These are phyloP conservation scores for Drosophila borborema DNA, from an alignment of 2,888 invertebrate species.

Conservation along the genomic window DNA sequence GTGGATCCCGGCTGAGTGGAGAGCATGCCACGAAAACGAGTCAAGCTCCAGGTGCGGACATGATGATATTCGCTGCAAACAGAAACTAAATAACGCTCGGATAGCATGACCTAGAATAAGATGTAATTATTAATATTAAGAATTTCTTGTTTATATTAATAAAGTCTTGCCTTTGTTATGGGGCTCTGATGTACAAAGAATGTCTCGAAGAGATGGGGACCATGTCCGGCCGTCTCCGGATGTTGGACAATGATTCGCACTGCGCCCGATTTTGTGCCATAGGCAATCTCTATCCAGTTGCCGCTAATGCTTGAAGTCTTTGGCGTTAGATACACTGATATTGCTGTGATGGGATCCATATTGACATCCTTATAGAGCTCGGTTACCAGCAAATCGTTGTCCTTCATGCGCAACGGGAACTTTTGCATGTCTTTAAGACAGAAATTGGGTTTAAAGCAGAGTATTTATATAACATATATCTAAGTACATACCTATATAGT, in stretches of 20 bases:
- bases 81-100: conserved; percentile 97
- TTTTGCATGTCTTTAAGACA: conserved; percentile 96
- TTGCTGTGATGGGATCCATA: conserved; percentile 98
- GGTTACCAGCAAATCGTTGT: conserved; percentile 98
- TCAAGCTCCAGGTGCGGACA: conserved; percentile 98
- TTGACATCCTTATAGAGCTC: conserved; percentile 98
- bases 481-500: conserved; percentile 93
- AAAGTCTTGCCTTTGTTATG: conserved; percentile 91
- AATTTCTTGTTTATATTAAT: accelerated
- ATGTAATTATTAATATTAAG: neutral
- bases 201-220: conserved; percentile 98
- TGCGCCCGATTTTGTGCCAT: conserved; percentile 97
- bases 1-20: conserved; percentile 99
- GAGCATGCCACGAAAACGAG: conserved; percentile 98
- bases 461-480: neutral
- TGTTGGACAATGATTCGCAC: conserved; percentile 99
- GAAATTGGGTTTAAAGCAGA: neutral
- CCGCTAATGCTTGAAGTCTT: conserved; percentile 99
- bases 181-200: conserved; percentile 98
- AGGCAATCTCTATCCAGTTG: conserved; percentile 99
- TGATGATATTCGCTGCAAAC: conserved; percentile 99
- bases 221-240: conserved; percentile 99
- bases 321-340: conserved; percentile 99
- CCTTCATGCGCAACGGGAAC: conserved; percentile 99
- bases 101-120: conserved; percentile 91